Conservation (phyloP, 2,797 vertebrate species). For the Valencia hispanica region DNA sequence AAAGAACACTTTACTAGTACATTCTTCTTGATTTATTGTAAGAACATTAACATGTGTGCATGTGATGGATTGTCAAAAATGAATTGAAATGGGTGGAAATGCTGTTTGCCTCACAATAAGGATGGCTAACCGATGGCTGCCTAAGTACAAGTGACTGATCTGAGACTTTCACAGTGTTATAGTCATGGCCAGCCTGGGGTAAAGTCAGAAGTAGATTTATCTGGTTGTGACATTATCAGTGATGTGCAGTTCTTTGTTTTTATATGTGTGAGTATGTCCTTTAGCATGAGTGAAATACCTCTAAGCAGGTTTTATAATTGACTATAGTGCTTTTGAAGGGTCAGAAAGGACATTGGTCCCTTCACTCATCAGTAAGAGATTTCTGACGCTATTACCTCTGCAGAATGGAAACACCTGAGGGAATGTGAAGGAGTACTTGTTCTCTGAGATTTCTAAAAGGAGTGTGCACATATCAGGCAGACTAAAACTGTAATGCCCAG, state of each 20-base stretch:
- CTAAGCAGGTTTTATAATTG: constrained; percentile 33
- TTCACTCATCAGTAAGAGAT: constrained; percentile 66
- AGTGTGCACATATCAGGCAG: constrained; percentile 16
- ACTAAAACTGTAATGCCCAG: constrained; percentile 12
- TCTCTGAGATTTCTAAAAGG: constrained; percentile 44
- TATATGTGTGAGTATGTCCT: constrained; percentile 3
- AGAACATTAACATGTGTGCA: neutral
- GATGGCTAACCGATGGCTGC: neutral
- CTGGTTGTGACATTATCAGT: constrained; percentile 24
- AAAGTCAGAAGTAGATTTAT: constrained; percentile 31
- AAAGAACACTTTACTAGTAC: neutral
- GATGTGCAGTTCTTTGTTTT: constrained; percentile 9
- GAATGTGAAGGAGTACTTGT: constrained; percentile 53
- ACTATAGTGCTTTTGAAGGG: constrained; percentile 55
- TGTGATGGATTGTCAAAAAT: neutral
- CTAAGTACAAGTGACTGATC: neutral
- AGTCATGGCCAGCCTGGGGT: constrained; percentile 27
- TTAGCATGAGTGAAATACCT: constrained; percentile 28
- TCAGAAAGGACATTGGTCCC: constrained; percentile 56
- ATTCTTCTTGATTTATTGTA: neutral
- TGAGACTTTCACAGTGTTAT: constrained; percentile 1
- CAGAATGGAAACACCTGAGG: constrained; percentile 34
- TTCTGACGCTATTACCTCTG: constrained; percentile 24
- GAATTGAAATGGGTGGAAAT: constrained; percentile 4
- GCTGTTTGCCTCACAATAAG: constrained; percentile 4